A percentile compares a stretch with the other conserved stretches of the same genome.
phyloP scores from a whole-genome alignment of 1,140 invertebrate species.

The Drosophila sp. region DNA sequence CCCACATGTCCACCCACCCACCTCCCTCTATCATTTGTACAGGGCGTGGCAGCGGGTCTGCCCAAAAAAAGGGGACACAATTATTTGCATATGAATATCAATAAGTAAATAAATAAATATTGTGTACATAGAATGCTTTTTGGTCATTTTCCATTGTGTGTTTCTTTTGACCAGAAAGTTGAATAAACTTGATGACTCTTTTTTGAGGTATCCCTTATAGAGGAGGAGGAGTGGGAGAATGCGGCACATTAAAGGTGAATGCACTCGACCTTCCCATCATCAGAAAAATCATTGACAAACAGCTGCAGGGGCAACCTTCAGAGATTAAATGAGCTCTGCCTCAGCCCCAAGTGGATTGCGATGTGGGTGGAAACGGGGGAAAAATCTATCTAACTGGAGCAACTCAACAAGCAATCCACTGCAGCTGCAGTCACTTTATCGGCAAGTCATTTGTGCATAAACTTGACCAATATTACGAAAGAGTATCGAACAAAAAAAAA shows the following conservation, averaged over 20 bases:
- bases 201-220: not conserved
- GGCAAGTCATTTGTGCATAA: slow-evolving; percentile 35
- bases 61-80: not conserved
- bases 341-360: not conserved
- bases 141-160: slow-evolving; percentile 7
- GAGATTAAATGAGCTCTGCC: slow-evolving; percentile 33
- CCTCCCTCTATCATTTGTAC: not conserved
- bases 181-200: slow-evolving; percentile 4
- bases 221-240: not conserved
- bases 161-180: slow-evolving; percentile 1
- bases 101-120: not conserved
- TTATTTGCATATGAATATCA: slow-evolving; percentile 13
- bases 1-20: not conserved
- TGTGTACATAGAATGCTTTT: not conserved
- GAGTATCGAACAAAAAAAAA: slow-evolving; percentile 29
- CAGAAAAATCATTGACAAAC: slow-evolving; percentile 12
- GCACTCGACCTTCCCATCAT: slow-evolving; percentile 9
- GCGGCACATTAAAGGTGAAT: slow-evolving; percentile 1
- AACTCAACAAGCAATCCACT: slow-evolving; percentile 2
- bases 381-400: slow-evolving; percentile 31
- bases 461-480: slow-evolving; percentile 65
- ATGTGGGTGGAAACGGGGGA: slow-evolving; percentile 6
- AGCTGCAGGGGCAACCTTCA: slow-evolving; percentile 25
- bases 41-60: not conserved
- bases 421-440: slow-evolving; percentile 48